A percentile compares a stretch with the other conserved stretches of the same genome.
Evolutionary conservation across 1,140 invertebrate genomes (phyloP).

Genomic region (Diachasmimorpha longicaudata): DNA sequence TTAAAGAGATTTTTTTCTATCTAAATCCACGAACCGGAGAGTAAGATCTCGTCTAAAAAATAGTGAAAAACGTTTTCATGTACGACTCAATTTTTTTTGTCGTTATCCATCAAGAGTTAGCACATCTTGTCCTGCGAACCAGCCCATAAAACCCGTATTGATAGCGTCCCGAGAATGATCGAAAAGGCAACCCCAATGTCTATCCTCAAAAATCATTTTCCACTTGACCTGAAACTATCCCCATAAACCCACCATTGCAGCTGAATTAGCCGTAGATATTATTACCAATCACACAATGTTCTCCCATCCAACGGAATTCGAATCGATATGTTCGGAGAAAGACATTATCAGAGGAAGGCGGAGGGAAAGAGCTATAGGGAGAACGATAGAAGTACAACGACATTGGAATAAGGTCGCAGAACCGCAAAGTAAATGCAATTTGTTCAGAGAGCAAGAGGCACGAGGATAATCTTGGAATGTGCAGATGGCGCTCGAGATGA

Average conservation of each 20-base stretch:
- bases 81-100: neutral
- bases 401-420: neutral
- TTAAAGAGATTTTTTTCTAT: neutral
- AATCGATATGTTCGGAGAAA: too few species aligned
- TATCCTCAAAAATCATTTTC: neutral
- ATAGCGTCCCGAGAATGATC: neutral
- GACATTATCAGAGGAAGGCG: too few species aligned
- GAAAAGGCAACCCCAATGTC: neutral
- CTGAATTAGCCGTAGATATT: neutral
- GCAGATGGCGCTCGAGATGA: neutral
- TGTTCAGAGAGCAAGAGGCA: conserved; percentile 35
- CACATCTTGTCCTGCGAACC: neutral
- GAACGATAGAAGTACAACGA: too few species aligned
- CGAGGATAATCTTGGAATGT: conserved; percentile 30
- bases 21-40: too few species aligned
- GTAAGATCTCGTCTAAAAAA: too few species aligned
- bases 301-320: neutral
- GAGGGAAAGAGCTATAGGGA: too few species aligned
- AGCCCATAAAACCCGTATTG: neutral
- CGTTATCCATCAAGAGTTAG: neutral
- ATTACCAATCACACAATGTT: neutral
- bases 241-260: neutral
- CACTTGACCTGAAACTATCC: neutral
- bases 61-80: too few species aligned
- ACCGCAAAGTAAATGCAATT: conserved; percentile 40